Conservation (phyloP, 2,113 vertebrate genomes). For the Cyanocitta stelleri region DNA sequence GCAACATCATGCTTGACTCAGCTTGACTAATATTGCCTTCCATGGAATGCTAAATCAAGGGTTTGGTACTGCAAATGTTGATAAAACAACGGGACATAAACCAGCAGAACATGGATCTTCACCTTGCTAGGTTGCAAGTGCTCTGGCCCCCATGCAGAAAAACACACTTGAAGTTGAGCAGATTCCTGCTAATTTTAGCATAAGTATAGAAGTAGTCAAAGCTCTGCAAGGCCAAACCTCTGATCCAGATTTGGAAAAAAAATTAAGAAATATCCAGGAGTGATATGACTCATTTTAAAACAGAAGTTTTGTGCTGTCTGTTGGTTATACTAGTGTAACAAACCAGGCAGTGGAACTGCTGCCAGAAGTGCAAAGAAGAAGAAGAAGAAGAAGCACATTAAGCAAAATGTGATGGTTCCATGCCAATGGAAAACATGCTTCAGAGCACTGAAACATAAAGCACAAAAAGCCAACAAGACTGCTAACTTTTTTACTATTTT, state of each 20-base stretch:
- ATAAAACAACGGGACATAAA: background rate
- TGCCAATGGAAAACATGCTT: background rate
- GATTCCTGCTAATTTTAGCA: background rate
- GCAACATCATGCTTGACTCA: background rate
- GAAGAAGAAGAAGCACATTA: background rate
- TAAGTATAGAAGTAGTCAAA: background rate
- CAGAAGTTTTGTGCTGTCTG: background rate
- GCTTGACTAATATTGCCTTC: background rate
- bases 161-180: background rate
- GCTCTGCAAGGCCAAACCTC: background rate
- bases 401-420: background rate
- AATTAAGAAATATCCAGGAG: background rate
- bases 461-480: background rate
- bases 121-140: rapidly evolving
- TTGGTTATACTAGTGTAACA: background rate
- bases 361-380: background rate
- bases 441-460: background rate
- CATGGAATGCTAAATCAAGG: background rate
- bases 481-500: background rate
- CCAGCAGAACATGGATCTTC: background rate
- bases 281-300: background rate
- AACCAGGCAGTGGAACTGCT: background rate
- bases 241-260: background rate
- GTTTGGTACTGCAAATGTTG: background rate
- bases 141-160: background rate